Conservation (phyloP, 2,888 invertebrate species). For the Ischnura elegans region DNA sequence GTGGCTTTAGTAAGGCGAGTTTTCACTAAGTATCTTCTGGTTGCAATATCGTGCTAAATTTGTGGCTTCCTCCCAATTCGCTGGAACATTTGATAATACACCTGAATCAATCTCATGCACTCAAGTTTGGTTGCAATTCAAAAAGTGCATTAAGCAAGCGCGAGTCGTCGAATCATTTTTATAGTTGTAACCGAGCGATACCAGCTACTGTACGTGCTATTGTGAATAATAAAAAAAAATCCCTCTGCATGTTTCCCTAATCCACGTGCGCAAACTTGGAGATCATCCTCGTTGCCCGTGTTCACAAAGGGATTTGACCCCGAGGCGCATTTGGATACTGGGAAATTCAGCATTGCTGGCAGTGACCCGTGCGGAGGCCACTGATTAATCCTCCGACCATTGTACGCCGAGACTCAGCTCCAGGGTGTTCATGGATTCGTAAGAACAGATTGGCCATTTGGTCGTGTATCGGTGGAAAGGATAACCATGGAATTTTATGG, state of each 20-base stretch:
- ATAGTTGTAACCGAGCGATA: not conserved
- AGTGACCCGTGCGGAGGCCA: not conserved
- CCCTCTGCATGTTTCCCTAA: not conserved
- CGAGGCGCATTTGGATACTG: not conserved
- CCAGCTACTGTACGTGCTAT: not conserved
- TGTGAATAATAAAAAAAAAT: not conserved
- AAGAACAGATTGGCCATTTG: not conserved
- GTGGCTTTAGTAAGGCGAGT: no score
- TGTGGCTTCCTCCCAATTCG: not conserved
- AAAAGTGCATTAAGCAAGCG: not conserved
- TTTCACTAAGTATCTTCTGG: not conserved
- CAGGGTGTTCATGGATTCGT: not conserved
- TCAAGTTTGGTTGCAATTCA: not conserved
- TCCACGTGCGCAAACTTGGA: not conserved
- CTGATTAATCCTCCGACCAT: not conserved
- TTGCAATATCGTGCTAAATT: not conserved
- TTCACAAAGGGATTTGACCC: conserved; percentile 28
- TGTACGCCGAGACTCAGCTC: not conserved
- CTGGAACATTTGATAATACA: not conserved
- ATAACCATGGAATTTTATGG: not conserved
- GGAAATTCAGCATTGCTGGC: not conserved
- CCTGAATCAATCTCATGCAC: not conserved
- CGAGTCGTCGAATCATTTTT: not conserved
- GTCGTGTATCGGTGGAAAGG: not conserved
- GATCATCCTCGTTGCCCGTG: not conserved